A percentile compares a stretch with the other conserved stretches of the same genome.
These are phyloP conservation scores for Sycophila texana DNA, from an alignment of 2,888 invertebrate genomes.

Conservation along the genomic window DNA sequence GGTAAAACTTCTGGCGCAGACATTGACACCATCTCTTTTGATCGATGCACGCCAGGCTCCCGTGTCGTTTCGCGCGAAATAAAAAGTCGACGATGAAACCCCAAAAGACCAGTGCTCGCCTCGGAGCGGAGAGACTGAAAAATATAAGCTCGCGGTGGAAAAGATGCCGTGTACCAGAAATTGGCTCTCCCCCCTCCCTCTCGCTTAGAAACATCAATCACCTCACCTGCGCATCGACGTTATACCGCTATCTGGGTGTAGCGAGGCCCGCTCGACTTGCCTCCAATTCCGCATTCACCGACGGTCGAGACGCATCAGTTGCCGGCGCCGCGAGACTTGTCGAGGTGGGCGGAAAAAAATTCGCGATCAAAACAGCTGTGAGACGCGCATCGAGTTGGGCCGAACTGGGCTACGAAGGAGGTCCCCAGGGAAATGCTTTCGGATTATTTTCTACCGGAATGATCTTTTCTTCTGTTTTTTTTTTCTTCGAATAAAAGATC, in stretches of 20 bases:
- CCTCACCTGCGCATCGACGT: constrained; percentile 6
- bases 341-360: neutral
- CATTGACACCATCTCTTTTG: no score
- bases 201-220: constrained; percentile 13
- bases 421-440: no score
- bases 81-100: no score
- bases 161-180: constrained; percentile 14
- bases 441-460: no score
- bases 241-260: constrained; percentile 3
- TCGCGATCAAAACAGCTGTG: neutral
- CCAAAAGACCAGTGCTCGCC: no score
- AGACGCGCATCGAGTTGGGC: no score
- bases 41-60: no score
- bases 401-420: no score
- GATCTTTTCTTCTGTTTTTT: no score
- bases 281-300: constrained; percentile 11
- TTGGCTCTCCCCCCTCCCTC: constrained; percentile 13
- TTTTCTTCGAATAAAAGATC: no score
- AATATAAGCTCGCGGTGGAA: neutral
- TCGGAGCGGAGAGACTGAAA: neutral
- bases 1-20: no score
- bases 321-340: neutral
- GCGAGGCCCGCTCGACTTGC: neutral
- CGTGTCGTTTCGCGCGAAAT: no score
- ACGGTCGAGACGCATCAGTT: neutral